phyloP scores from a whole-genome alignment of 2,888 invertebrate species.

The Tyria jacobaeae region DNA sequence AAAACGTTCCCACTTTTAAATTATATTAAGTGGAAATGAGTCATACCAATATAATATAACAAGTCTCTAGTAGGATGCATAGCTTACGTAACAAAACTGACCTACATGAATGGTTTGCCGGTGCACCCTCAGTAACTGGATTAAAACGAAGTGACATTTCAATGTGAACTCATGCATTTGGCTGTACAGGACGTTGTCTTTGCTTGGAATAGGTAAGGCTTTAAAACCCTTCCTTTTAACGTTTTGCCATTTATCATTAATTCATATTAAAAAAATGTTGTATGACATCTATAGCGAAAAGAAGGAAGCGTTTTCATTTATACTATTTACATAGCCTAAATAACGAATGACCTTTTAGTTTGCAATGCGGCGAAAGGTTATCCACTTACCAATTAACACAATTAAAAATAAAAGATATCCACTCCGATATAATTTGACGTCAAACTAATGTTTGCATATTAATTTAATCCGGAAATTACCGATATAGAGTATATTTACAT shows the following conservation, averaged over 20 bases:
- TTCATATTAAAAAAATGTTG: neutral
- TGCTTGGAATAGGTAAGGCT: neutral
- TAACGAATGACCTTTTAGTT: conserved; percentile 55
- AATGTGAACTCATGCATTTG: conserved; percentile 31
- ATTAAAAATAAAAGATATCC: conserved; percentile 54
- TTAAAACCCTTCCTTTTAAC: neutral
- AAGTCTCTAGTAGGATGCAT: conserved; percentile 61
- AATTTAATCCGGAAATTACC: conserved; percentile 12
- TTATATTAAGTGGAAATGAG: conserved; percentile 41
- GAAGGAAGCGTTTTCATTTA: conserved; percentile 54
- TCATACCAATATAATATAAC: conserved; percentile 40
- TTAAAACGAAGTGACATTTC: conserved; percentile 64
- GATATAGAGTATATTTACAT: conserved; percentile 7
- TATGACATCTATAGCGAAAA: conserved; percentile 36
- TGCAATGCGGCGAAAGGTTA: conserved; percentile 70
- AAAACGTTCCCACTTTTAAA: neutral
- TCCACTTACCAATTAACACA: conserved; percentile 66
- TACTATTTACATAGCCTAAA: conserved; percentile 68
- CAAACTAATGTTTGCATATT: conserved; percentile 36
- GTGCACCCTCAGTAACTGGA: conserved; percentile 76
- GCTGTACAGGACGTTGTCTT: conserved; percentile 12
- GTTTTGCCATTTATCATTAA: neutral
- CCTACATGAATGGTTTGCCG: conserved; percentile 72
- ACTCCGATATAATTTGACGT: conserved; percentile 54
- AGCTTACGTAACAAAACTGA: conserved; percentile 70